phyloP scores from a whole-genome alignment of 2,888 invertebrate species.

The Ptilodon capucinus region DNA sequence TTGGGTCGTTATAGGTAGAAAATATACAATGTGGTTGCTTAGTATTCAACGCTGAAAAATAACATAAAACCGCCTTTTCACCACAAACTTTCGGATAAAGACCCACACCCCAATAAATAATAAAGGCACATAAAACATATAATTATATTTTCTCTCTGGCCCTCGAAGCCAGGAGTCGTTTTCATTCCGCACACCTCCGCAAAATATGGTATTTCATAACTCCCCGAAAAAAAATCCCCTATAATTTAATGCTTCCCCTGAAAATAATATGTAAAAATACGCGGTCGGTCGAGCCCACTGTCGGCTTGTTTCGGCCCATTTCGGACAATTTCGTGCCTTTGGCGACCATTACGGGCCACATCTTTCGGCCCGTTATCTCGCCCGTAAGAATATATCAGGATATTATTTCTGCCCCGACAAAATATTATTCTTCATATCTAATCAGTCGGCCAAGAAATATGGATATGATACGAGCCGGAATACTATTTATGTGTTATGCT shows the following conservation, averaged over 20 bases:
- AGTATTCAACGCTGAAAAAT: slow-evolving; percentile 26
- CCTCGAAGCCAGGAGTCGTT: slow-evolving; percentile 61
- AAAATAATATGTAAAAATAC: slow-evolving; percentile 77
- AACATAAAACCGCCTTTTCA: slow-evolving; percentile 24
- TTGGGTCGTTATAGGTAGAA: too few relatives aligned
- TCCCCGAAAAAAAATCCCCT: slow-evolving; percentile 60
- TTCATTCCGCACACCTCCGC: slow-evolving; percentile 62
- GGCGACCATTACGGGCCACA: slow-evolving; percentile 61
- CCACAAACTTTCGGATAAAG: slow-evolving; percentile 40
- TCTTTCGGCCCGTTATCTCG: slow-evolving; percentile 69
- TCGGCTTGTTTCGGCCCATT: slow-evolving; percentile 60
- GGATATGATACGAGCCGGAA: slow-evolving; percentile 51
- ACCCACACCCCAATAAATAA: slow-evolving; percentile 47
- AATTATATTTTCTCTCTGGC: slow-evolving; percentile 62
- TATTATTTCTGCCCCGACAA: slow-evolving; percentile 68
- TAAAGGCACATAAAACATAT: slow-evolving; percentile 52
- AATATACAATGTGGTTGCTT: background rate
- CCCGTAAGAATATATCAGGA: slow-evolving; percentile 71
- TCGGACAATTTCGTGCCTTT: slow-evolving; percentile 51
- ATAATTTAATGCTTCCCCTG: slow-evolving; percentile 72
- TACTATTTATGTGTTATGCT: slow-evolving; percentile 57
- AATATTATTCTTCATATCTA: slow-evolving; percentile 77
- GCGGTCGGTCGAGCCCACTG: slow-evolving; percentile 54
- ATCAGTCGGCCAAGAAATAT: slow-evolving; percentile 71
- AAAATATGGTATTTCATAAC: slow-evolving; percentile 76